phyloP scores from a whole-genome alignment of 2,797 vertebrate genomes.

The Girardinus metallicus region DNA sequence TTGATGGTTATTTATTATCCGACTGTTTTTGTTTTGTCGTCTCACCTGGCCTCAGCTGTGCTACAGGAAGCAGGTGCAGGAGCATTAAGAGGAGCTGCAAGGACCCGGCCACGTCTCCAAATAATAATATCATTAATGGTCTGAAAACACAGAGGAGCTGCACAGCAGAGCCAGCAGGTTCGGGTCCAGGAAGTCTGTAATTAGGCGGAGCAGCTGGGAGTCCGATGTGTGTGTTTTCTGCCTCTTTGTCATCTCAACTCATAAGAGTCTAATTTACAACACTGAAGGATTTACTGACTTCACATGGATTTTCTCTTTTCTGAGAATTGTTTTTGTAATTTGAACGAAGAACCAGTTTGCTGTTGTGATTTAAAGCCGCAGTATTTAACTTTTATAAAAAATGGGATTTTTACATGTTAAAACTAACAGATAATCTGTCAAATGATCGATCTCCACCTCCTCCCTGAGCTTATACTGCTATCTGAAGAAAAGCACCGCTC shows the following conservation, averaged over 20 bases:
- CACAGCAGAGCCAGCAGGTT: conserved; percentile 22
- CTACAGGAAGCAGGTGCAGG: conserved; percentile 49
- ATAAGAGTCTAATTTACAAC: conserved; percentile 31
- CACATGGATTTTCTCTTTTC: not conserved
- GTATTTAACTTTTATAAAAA: too few species aligned
- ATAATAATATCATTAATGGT: conserved; percentile 61
- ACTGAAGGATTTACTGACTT: conserved; percentile 22
- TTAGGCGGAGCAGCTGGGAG: conserved; percentile 60
- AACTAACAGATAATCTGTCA: too few species aligned
- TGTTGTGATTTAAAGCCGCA: not conserved
- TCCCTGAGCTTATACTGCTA: too few species aligned
- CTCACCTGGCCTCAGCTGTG: conserved; percentile 45
- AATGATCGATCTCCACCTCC: too few species aligned
- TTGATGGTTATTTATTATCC: conserved; percentile 14
- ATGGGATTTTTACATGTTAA: too few species aligned
- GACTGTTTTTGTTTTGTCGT: not conserved
- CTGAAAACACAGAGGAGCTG: conserved; percentile 40
- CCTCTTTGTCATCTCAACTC: conserved; percentile 26
- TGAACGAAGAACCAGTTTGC: not conserved
- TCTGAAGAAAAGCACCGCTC: too few species aligned
- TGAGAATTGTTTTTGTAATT: not conserved
- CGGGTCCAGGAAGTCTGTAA: conserved; percentile 40
- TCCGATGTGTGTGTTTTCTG: conserved; percentile 10
- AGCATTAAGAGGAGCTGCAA: conserved; percentile 20
- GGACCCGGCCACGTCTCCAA: conserved; percentile 29